These are phyloP conservation scores for Onthophagus sagittarius DNA, from an alignment of 2,888 invertebrate genomes.

Conservation along the genomic window DNA sequence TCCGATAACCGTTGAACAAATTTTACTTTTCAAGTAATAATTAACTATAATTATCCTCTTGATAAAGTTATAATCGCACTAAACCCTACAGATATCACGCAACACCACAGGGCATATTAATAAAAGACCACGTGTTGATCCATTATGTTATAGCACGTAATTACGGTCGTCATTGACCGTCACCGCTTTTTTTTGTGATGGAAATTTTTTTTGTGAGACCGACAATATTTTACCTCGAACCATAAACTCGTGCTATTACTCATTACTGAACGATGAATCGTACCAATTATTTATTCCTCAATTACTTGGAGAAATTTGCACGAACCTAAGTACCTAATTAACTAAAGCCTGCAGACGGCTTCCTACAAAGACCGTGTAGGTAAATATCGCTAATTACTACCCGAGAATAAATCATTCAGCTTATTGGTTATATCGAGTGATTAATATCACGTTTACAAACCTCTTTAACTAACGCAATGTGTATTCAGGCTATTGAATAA, in stretches of 20 bases:
- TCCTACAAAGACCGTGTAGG: neutral
- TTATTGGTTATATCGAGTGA: neutral
- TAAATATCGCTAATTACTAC: slow-evolving; percentile 10
- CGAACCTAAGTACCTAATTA: slow-evolving; percentile 13
- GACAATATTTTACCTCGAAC: neutral
- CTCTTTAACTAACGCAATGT: neutral
- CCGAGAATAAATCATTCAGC: slow-evolving; percentile 5
- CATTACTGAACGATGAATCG: neutral
- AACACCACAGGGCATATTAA: neutral
- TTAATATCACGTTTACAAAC: neutral
- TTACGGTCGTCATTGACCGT: neutral
- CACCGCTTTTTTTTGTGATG: neutral
- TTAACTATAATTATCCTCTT: neutral
- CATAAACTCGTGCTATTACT: neutral
- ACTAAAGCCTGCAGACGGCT: neutral
- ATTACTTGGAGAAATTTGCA: slow-evolving; percentile 10
- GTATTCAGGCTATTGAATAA: neutral
- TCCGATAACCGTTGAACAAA: neutral
- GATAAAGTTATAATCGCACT: neutral
- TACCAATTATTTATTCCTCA: slow-evolving; percentile 5
- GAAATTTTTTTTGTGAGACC: neutral
- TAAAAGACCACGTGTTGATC: neutral
- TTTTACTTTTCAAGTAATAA: neutral
- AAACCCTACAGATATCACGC: neutral
- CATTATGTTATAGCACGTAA: neutral